Conservation (phyloP, 1,140 invertebrate genomes). For the Ceratoteleas bidentatus region DNA sequence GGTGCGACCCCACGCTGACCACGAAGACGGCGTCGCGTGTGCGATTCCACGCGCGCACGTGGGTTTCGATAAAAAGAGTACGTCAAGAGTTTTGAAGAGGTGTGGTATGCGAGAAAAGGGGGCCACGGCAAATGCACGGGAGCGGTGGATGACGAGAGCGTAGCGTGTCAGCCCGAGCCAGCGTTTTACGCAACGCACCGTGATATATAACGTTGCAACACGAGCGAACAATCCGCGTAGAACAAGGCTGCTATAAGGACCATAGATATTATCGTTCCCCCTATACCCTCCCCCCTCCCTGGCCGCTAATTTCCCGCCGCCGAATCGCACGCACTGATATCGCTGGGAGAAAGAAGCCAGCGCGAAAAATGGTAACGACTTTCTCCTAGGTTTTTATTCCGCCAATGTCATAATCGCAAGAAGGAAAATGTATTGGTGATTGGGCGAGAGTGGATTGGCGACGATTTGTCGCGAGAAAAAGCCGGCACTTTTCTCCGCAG, state of each 20-base stretch:
- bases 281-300: conserved; percentile 5
- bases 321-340: conserved; percentile 30
- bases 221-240: conserved; percentile 50
- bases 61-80: conserved; percentile 50
- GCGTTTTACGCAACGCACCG: conserved; percentile 62
- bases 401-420: conserved; percentile 28
- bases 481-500: not conserved
- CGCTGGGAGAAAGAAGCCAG: not conserved
- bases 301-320: conserved; percentile 19
- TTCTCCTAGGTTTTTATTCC: conserved; percentile 33
- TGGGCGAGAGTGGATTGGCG: too few relatives aligned
- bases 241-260: conserved; percentile 49
- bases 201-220: conserved; percentile 65
- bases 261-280: conserved; percentile 39
- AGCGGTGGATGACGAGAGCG: conserved; percentile 71
- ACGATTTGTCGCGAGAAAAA: too few relatives aligned
- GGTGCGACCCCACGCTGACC: too few relatives aligned
- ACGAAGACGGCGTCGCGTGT: not conserved
- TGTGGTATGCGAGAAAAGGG: conserved; percentile 57
- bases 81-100: conserved; percentile 52
- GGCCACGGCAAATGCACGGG: conserved; percentile 73
- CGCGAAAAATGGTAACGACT: conserved; percentile 7
- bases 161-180: conserved; percentile 52
- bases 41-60: conserved; percentile 36
- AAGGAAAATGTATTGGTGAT: too few relatives aligned